Evolutionary conservation across 1,140 invertebrate species (phyloP), one percentile per base, ranked within the genome.

Genomic region (Atta colombica): DNA sequence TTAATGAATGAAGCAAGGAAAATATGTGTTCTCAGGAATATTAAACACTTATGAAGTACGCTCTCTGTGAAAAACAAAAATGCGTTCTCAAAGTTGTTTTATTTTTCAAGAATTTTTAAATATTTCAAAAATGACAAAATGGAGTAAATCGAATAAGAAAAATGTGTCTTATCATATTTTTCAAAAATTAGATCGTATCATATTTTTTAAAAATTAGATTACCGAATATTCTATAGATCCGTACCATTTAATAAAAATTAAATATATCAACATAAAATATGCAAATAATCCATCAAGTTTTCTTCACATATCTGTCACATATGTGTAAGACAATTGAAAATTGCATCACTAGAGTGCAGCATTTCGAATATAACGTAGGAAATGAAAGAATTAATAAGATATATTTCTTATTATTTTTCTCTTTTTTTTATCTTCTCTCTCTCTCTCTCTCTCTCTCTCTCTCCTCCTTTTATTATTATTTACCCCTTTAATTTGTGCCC

Each of bases 391-490:
- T 55, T 21, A 80, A 28, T 60, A 81, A 65, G 45, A 25, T 18
- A 45, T 45, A 53, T 69, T 60, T 21, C 25, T 49, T 55, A n/a
- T n/a, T 5, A 55, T n/a, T 55, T n/a, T 55, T n/a, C 10, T 18
- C 21, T 49, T 78, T 31, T 74, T 18, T 7, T 2, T 18, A 6
- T 18, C 7, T 31, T 63, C 14, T 49, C 12, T 60, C 16, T 71
- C 14, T 51, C 21, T 72, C 7, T 68, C 68, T 72, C 21, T 16
- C 14, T 85, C 63, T 53, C 51, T 72, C 65, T 87, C 65, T 45
- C 61, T 61, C 2, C 49, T 85, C 72, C 66, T 35, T 78, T 85
- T 88, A 89, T 89, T 75, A 82, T 75, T 84, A 84, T 84, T 84
- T 84, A 84, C 51, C 55, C 58, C 55, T 84, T 84, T 84, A 84